These are phyloP conservation scores for Hesperophylax magnus DNA, from an alignment of 1,140 invertebrate genomes.

Conservation along the genomic window DNA sequence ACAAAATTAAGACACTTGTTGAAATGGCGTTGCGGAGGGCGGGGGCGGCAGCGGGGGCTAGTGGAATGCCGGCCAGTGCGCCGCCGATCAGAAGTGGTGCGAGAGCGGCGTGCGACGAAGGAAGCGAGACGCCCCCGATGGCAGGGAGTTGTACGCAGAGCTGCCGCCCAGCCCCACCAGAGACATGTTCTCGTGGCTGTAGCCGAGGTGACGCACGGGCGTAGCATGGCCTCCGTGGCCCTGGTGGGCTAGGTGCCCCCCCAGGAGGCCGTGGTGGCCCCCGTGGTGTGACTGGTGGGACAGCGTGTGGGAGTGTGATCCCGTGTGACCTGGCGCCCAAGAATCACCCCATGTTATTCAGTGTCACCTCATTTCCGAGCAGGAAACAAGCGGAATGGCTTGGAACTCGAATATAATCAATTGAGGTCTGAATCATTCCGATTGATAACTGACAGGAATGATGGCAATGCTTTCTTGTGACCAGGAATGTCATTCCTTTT, in stretches of 20 bases:
- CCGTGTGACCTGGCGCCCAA: no score
- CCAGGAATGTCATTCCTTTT: no score
- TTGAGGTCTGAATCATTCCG: no score
- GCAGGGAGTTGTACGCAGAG: slow-evolving; percentile 47
- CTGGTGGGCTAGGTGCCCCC: background rate
- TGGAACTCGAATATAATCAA: no score
- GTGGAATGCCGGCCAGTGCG: background rate
- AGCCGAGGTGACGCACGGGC: slow-evolving; percentile 13
- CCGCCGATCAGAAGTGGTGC: slow-evolving; percentile 52
- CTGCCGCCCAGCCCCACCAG: slow-evolving; percentile 33
- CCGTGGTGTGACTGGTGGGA: no score
- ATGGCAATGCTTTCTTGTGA: no score
- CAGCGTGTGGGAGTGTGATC: background rate
- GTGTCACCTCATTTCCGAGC: no score
- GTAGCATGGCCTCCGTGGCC: background rate
- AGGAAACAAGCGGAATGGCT: no score
- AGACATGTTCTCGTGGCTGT: slow-evolving; percentile 53
- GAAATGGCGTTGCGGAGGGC: slow-evolving; percentile 2
- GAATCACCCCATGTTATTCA: no score
- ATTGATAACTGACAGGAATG: no score
- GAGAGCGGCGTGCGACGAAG: slow-evolving; percentile 48
- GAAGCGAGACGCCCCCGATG: slow-evolving; percentile 26
- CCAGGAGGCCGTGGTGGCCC: background rate
- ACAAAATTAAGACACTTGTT: slow-evolving; percentile 40
- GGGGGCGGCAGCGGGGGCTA: background rate